These are phyloP conservation scores for Xestia c-nigrum DNA, from an alignment of 2,888 invertebrate genomes.

Conservation along the genomic window DNA sequence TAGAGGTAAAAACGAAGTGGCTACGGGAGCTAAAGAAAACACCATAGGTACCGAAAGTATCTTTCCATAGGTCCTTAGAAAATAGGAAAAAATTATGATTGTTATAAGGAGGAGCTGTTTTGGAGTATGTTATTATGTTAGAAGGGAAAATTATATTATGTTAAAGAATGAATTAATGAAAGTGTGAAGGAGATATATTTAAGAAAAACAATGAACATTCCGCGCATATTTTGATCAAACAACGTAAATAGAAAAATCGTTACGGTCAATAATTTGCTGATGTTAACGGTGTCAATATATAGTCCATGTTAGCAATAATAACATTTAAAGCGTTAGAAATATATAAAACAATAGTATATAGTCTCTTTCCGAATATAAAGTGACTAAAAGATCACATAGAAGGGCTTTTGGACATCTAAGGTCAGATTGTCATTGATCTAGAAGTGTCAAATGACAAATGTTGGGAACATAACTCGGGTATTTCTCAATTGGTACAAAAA, in stretches of 20 bases:
- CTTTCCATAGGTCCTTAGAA: neutral
- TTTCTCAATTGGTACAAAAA: constrained; percentile 64
- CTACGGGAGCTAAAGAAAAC: neutral
- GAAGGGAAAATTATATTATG: neutral
- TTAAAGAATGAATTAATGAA: neutral
- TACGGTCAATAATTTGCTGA: neutral
- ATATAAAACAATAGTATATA: neutral
- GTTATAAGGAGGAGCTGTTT: neutral
- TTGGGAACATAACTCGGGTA: constrained; percentile 27
- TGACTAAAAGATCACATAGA: neutral
- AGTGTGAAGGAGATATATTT: constrained; percentile 2
- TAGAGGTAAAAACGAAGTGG: neutral
- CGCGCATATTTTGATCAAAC: neutral
- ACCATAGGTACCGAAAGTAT: neutral
- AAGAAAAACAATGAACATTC: neutral
- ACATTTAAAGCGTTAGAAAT: neutral
- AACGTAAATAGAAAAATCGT: neutral
- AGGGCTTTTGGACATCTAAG: constrained; percentile 6
- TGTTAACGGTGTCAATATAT: neutral
- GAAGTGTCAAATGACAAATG: constrained; percentile 37
- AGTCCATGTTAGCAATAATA: neutral
- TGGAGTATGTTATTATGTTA: neutral
- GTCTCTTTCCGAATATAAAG: neutral
- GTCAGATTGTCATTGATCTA: constrained; percentile 30
- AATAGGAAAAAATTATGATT: neutral